These are phyloP conservation scores for Phaedon cochleariae DNA, from an alignment of 2,888 invertebrate species.

Conservation along the genomic window DNA sequence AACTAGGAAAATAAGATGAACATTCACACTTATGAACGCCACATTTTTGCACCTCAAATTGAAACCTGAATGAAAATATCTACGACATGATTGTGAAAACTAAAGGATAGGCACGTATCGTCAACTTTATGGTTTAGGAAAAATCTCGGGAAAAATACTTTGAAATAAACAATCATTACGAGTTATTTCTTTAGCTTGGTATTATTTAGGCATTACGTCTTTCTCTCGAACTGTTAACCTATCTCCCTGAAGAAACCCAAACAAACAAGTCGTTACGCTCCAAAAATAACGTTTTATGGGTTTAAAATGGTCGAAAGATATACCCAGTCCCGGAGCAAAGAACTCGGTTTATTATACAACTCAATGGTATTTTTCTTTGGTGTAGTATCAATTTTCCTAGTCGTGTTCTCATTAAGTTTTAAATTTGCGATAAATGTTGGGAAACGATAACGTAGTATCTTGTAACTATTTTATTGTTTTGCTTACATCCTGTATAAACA, in stretches of 20 bases:
- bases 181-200: background rate
- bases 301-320: background rate
- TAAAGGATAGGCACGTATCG: too few relatives aligned
- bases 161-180: background rate
- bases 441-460: background rate
- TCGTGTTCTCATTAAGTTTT: background rate
- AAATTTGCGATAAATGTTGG: too few relatives aligned
- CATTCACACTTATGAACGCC: too few relatives aligned
- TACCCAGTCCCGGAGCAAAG: too few relatives aligned
- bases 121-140: too few relatives aligned
- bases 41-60: too few relatives aligned
- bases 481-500: conserved; percentile 8
- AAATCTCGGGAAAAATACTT: too few relatives aligned
- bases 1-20: too few relatives aligned
- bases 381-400: background rate
- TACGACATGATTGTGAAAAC: too few relatives aligned
- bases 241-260: background rate
- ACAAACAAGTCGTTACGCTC: background rate
- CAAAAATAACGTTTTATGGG: background rate
- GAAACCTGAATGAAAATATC: too few relatives aligned
- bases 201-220: background rate
- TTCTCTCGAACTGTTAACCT: background rate
- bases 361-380: background rate
- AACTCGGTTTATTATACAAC: too few relatives aligned
- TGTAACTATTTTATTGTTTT: background rate